Percentiles rank a stretch among this genome's conserved stretches.
Evolutionary conservation across 92 coral and sea anemone species (phyloP).

Genomic region (Palythoa caribaeorum): DNA sequence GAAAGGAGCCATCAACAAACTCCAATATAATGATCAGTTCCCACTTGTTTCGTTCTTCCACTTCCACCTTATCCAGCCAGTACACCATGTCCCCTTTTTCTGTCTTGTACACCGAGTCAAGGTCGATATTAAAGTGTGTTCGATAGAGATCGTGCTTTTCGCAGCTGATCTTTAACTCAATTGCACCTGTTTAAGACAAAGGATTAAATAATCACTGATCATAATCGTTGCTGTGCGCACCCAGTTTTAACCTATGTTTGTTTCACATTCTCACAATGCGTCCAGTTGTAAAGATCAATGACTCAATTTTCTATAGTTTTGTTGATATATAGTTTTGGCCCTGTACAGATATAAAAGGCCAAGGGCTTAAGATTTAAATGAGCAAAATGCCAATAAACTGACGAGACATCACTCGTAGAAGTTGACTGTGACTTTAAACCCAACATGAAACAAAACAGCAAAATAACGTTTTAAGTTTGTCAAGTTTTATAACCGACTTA

Average conservation of each 20-base stretch:
- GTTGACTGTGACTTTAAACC: too few species aligned
- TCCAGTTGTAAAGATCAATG: too few species aligned
- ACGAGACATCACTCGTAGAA: too few species aligned
- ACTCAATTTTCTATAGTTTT: too few species aligned
- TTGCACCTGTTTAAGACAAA: conserved; percentile 63
- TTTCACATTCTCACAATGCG: too few species aligned
- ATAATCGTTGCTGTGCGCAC: neutral
- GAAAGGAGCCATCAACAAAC: conserved; percentile 72
- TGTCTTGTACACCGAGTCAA: conserved; percentile 93
- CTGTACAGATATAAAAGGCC: too few species aligned
- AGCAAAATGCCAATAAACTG: too few species aligned
- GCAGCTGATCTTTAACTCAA: conserved; percentile 65
- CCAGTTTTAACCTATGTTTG: neutral
- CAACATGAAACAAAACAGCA: too few species aligned
- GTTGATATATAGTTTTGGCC: too few species aligned
- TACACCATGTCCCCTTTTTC: conserved; percentile 72
- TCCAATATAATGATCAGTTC: conserved; percentile 68
- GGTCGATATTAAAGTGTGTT: conserved; percentile 76
- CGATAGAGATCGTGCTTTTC: conserved; percentile 41
- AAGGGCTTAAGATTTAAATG: too few species aligned
- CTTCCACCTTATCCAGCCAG: conserved; percentile 85
- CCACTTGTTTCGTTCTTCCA: conserved; percentile 84
- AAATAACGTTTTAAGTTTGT: too few species aligned
- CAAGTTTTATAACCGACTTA: too few species aligned
- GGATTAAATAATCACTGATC: neutral